A percentile compares a stretch with the other conserved stretches of the same genome.
phyloP scores from a whole-genome alignment of 37 sponge, comb jelly and placozoan species.

The Chondrosia reniformis region DNA sequence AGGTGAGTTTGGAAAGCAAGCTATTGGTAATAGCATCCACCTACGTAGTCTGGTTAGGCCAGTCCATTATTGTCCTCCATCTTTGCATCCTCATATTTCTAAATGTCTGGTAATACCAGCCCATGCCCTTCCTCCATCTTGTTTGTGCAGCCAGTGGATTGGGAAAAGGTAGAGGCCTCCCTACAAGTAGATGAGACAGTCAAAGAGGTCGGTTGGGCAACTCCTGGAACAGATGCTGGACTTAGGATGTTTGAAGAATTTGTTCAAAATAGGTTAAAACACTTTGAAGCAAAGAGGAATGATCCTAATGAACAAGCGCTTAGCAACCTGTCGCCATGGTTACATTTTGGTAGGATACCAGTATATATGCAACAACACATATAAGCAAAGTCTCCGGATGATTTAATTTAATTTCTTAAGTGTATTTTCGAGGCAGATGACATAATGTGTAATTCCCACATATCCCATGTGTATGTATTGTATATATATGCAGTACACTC shows the following conservation, averaged over 20 bases:
- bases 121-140: neutral
- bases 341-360: constrained; percentile 22
- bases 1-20: too few relatives aligned
- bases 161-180: constrained; percentile 4
- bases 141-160: constrained; percentile 10
- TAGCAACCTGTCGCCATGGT: constrained; percentile 38
- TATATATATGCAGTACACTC: too few relatives aligned
- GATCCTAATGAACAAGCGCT: constrained; percentile 31
- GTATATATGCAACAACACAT: too few relatives aligned
- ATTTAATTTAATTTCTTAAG: too few relatives aligned
- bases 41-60: too few relatives aligned
- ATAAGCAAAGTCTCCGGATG: too few relatives aligned
- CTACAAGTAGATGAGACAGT: constrained; percentile 32
- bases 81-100: too few relatives aligned
- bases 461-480: too few relatives aligned
- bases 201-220: constrained; percentile 6
- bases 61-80: too few relatives aligned
- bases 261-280: neutral
- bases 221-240: constrained; percentile 29
- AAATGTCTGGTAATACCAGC: neutral
- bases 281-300: constrained; percentile 30
- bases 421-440: too few relatives aligned
- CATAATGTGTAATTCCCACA: too few relatives aligned
- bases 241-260: constrained; percentile 21
- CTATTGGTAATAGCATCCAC: too few relatives aligned